These are phyloP conservation scores for Engraulis encrasicolus DNA, from an alignment of 2,113 vertebrate genomes.

Conservation along the genomic window DNA sequence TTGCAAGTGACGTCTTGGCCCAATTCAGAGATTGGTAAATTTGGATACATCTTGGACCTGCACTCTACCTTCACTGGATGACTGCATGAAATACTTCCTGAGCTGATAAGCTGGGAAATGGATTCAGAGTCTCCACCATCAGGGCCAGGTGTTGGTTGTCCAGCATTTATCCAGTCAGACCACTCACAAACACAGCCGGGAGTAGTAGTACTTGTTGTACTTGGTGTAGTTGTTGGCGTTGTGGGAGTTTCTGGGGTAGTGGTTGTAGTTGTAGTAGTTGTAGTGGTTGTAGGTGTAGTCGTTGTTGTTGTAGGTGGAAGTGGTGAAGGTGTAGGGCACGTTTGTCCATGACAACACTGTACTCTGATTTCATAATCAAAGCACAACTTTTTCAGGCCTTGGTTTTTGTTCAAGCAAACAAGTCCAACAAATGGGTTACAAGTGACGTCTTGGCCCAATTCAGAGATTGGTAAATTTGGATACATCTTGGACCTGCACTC, in stretches of 20 bases:
- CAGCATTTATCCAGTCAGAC: conserved; percentile 64
- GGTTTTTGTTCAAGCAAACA: conserved; percentile 68
- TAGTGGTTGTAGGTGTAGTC: not conserved
- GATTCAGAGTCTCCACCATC: conserved; percentile 64
- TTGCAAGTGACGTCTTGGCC: conserved; percentile 64
- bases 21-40: conserved; percentile 40
- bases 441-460: conserved; percentile 59
- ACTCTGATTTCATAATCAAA: conserved; percentile 62
- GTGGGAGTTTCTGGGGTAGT: too few species aligned
- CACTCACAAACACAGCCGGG: too few species aligned
- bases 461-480: conserved; percentile 34
- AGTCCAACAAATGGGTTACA: conserved; percentile 64
- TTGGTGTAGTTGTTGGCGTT: conserved; percentile 52
- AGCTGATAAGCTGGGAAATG: conserved; percentile 40
- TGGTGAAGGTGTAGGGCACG: not conserved
- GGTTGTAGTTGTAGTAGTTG: conserved; percentile 30
- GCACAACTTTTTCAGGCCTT: conserved; percentile 67
- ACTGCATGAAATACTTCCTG: conserved; percentile 60
- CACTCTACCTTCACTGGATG: conserved; percentile 32
- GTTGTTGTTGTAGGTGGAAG: not conserved
- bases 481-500: too few species aligned
- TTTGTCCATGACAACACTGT: conserved; percentile 59
- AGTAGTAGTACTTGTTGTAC: conserved; percentile 40
- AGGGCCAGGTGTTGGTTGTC: conserved; percentile 58
- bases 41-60: conserved; percentile 50